Evolutionary conservation across 2,113 vertebrate species (phyloP), one percentile per base, ranked within the genome.

Genomic region (Anolis sagrei): DNA sequence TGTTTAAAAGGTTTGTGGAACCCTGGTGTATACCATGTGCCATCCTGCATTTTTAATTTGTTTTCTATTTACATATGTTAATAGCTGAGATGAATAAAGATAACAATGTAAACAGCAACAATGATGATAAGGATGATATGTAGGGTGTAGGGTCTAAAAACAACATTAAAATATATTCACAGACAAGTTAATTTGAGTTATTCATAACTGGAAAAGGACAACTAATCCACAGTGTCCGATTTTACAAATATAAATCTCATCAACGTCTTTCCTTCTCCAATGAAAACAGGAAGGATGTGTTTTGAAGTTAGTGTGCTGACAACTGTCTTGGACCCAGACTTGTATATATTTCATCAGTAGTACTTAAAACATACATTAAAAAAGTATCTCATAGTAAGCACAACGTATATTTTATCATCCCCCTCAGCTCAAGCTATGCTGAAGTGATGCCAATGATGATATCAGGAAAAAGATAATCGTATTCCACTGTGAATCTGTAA

Each of bases 401-500:
- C 48, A 21, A n/a, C 64, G n/a, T 58, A 11, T 29, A 3, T 14
- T 70, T 77, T 27, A 70, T 77, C 34, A 70, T 27, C 32, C 25
- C 21, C 58, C 39, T 66, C 54, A 39, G 32, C 72, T 72, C 34
- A 72, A 5, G 1, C 11, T 62, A 72, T 61, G 48, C 19, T 77
- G 61, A 25, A 36, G 32, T 58, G 76, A 9, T 58, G 64, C 48
- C 11, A 25, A 21, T 61, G 75, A 70, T 70, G 13, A 1, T 68
- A 68, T 61, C 83, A 79, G 76, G 49, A 58, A 23, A 66, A 29
- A 36, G 69, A 72, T 58, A 58, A 70, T 29, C 18, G 14, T 29
- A 48, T 34, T 73, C 84, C 76, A 79, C 51, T 27, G 51, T 73
- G 84, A 79, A 85, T 73, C 51, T 73, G 27, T 39, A 85, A 48